Conservation (phyloP, 1,140 invertebrate species). For the Cardiocondyla obscurior region DNA sequence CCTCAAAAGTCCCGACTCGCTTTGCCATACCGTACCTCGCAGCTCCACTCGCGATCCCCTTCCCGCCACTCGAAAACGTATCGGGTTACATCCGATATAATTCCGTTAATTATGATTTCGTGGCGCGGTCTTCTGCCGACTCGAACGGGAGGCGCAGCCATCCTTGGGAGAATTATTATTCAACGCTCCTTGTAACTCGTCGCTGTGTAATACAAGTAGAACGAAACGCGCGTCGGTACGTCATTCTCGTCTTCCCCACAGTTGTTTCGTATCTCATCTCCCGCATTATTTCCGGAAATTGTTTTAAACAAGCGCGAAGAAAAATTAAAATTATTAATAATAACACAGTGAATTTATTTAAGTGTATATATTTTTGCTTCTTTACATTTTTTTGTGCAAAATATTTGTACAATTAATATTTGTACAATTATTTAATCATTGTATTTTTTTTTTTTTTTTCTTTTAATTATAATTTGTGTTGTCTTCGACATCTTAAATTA, state of each 20-base stretch:
- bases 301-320: background rate
- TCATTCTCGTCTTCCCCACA: background rate
- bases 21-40: conserved; percentile 11
- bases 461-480: background rate
- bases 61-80: conserved; percentile 70
- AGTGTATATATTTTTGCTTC: background rate
- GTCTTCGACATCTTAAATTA: background rate
- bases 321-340: too few relatives aligned
- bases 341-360: background rate
- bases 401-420: background rate
- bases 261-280: background rate
- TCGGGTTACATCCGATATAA: conserved; percentile 78
- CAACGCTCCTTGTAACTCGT: conserved; percentile 9
- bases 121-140: conserved; percentile 76
- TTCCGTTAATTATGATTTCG: conserved; percentile 83
- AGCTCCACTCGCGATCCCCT: conserved; percentile 42
- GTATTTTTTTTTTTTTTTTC: background rate
- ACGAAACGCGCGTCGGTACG: background rate
- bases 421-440: background rate
- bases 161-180: conserved; percentile 40
- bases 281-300: background rate
- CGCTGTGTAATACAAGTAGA: conserved; percentile 26
- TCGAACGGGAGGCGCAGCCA: conserved; percentile 18
- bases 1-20: conserved; percentile 62
- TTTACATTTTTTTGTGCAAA: background rate